These are phyloP conservation scores for Phenganax subtilis DNA, from an alignment of 92 coral and sea anemone species.

Conservation along the genomic window DNA sequence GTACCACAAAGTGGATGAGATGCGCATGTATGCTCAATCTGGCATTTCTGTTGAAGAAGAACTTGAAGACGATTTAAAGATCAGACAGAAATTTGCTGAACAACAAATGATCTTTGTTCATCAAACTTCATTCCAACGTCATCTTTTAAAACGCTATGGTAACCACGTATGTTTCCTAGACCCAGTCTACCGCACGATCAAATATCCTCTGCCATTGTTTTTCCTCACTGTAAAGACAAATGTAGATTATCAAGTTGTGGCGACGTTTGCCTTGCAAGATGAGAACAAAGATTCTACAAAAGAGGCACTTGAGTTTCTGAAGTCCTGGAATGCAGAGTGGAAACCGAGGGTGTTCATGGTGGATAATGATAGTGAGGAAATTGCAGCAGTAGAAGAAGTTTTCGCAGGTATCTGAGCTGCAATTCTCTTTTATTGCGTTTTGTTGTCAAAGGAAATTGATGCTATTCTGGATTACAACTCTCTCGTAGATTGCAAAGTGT, in stretches of 20 bases:
- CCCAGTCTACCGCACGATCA: constrained; percentile 30
- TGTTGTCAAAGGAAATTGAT: background rate
- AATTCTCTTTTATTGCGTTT: no score
- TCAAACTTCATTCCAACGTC: constrained; percentile 34
- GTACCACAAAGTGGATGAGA: constrained; percentile 20
- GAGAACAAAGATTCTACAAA: constrained; percentile 22
- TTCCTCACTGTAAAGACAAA: constrained; percentile 32
- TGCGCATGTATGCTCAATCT: constrained; percentile 18
- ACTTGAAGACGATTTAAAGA: constrained; percentile 31
- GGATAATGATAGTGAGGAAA: constrained; percentile 33
- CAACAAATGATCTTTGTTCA: constrained; percentile 37
- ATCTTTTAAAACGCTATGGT: constrained; percentile 28
- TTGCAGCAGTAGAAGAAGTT: constrained; percentile 26
- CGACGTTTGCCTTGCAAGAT: constrained; percentile 32
- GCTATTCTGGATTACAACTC: background rate
- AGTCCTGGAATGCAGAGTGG: constrained; percentile 32
- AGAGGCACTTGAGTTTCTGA: constrained; percentile 34
- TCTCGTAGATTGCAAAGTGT: constrained; percentile 29
- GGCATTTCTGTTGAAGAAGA: constrained; percentile 40
- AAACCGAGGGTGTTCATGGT: constrained; percentile 30
- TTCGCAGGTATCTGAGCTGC: constrained; percentile 10
- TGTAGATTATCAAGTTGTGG: constrained; percentile 37
- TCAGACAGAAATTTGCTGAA: constrained; percentile 30
- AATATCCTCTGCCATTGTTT: constrained; percentile 32
- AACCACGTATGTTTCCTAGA: constrained; percentile 36